These are phyloP conservation scores for Dendronephthya gigantea DNA, from an alignment of 64 coral and sea anemone species.

Conservation along the genomic window DNA sequence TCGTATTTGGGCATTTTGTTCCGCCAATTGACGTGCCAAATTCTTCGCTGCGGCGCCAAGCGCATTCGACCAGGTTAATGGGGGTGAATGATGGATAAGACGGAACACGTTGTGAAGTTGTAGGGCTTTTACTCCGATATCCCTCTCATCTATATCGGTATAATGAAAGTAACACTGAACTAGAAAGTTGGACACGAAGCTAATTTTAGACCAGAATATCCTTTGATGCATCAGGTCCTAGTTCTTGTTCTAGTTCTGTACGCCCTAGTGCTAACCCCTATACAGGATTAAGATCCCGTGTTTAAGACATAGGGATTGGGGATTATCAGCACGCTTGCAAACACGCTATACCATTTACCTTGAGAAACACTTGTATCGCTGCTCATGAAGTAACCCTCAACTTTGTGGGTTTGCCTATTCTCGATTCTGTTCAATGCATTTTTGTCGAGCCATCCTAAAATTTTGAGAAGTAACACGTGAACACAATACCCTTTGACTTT, in stretches of 20 bases:
- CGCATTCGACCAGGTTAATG: not conserved
- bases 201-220: too few relatives aligned
- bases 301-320: too few relatives aligned
- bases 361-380: slow-evolving; percentile 1
- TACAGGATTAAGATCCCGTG: too few relatives aligned
- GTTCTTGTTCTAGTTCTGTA: too few relatives aligned
- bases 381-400: slow-evolving; percentile 3
- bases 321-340: too few relatives aligned
- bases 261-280: too few relatives aligned
- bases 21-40: not conserved
- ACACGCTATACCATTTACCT: not conserved
- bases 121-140: not conserved
- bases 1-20: slow-evolving; percentile 14
- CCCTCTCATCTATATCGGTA: not conserved
- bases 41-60: slow-evolving; percentile 4
- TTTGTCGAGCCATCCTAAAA: slow-evolving; percentile 6
- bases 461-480: not conserved
- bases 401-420: slow-evolving; percentile 3
- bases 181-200: too few relatives aligned
- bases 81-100: slow-evolving; percentile 18
- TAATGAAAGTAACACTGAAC: not conserved
- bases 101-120: slow-evolving; percentile 19
- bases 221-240: too few relatives aligned
- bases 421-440: not conserved
- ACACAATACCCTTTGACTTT: too few relatives aligned